Conservation (phyloP, 2,888 invertebrate species). For the Tenthredo amoena region DNA sequence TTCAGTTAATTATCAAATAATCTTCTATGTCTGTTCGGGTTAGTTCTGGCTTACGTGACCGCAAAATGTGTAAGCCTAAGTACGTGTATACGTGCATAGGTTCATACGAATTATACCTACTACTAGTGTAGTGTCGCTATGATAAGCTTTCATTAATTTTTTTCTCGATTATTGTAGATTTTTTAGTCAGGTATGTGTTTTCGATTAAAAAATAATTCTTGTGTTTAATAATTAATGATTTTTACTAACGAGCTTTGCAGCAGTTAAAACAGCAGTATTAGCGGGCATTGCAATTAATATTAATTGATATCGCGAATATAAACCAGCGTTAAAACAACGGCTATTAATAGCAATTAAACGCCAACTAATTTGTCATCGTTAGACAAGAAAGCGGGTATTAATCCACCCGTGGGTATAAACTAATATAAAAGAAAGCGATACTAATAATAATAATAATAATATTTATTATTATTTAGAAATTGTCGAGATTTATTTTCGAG, state of each 20-base stretch:
- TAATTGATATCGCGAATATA: constrained; percentile 23
- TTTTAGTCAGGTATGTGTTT: neutral
- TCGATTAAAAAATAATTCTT: constrained; percentile 7
- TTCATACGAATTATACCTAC: neutral
- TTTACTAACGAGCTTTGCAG: constrained; percentile 3
- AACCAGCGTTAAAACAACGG: constrained; percentile 4
- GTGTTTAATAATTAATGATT: constrained; percentile 4
- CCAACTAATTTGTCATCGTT: constrained; percentile 39
- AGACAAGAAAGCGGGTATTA: neutral
- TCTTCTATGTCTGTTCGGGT: constrained; percentile 42
- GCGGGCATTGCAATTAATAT: neutral
- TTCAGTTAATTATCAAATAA: constrained; percentile 59
- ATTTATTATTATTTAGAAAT: neutral
- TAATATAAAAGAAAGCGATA: neutral
- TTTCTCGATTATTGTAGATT: neutral
- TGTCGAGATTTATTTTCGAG: neutral
- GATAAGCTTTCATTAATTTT: neutral
- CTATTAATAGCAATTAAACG: constrained; percentile 44
- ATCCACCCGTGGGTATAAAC: neutral
- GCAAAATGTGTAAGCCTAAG: neutral
- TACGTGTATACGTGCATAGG: neutral
- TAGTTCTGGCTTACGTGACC: constrained; percentile 43
- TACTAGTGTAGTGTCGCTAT: neutral
- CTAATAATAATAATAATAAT: neutral
- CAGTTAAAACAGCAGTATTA: neutral